phyloP scores from a whole-genome alignment of 2,797 vertebrate genomes.

The Naso thynnoides region DNA sequence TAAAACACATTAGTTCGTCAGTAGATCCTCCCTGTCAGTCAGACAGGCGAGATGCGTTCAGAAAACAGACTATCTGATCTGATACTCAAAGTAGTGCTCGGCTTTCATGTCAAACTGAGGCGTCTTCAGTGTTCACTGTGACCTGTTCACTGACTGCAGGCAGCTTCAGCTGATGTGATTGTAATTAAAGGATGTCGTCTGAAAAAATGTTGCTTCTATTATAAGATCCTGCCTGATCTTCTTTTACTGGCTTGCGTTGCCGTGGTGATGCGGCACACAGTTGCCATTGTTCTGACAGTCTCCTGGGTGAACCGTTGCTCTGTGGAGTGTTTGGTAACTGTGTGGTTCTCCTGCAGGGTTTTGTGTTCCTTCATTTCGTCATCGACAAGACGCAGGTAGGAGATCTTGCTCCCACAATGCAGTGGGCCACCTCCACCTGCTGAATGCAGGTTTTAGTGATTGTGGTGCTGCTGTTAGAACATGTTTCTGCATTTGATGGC shows the following conservation, averaged over 20 bases:
- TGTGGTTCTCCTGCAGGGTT: conserved; percentile 72
- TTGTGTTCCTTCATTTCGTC: conserved; percentile 66
- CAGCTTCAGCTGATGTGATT: not conserved
- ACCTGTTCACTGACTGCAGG: not conserved
- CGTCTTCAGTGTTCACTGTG: not conserved
- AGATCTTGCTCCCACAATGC: conserved; percentile 34
- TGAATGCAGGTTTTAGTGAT: conserved; percentile 18
- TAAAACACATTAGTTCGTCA: too few relatives aligned
- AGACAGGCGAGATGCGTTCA: not conserved
- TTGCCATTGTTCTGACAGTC: too few relatives aligned
- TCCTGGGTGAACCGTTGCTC: not conserved
- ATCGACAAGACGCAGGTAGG: conserved; percentile 67
- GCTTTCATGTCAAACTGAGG: not conserved
- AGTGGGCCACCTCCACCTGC: conserved; percentile 17
- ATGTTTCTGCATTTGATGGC: conserved; percentile 52
- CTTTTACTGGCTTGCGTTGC: too few relatives aligned
- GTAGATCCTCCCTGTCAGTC: not conserved
- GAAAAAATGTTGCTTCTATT: too few relatives aligned
- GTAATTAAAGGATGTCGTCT: too few relatives aligned
- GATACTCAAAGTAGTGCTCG: conserved; percentile 13
- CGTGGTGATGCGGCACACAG: too few relatives aligned
- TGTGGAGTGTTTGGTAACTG: conserved; percentile 27
- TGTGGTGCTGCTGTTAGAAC: conserved; percentile 28
- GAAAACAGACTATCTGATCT: not conserved
- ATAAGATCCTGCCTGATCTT: too few relatives aligned